Evolutionary conservation across 2,113 vertebrate species (phyloP), one percentile per base, ranked within the genome.

Genomic region (Phodopus roborovskii): DNA sequence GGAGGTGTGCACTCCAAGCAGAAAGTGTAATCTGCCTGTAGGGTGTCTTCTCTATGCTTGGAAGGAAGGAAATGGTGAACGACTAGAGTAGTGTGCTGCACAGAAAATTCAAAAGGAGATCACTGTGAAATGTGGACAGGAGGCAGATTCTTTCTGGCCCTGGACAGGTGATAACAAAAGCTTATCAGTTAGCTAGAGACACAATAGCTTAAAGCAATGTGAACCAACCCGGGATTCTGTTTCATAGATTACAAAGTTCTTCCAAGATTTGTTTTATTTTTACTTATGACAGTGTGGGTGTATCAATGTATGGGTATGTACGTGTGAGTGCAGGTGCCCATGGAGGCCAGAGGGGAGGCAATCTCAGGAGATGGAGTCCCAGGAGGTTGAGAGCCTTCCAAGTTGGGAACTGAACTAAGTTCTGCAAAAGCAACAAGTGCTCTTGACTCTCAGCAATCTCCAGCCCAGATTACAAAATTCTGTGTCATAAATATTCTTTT

Each of bases 401-500:
- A 53, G 50, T 13, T 60, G n/a, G 12, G 60, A 60, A 60, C 36
- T 74, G 71, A 82, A 26, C 53, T n/a, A 17, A 20, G 2, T 15
- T 82, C 36, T 60, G 22, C 22, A 82, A 28, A 82, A 26, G 22
- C 22, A 83, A 24, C 22, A 60, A 26, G 13, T 42, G 15, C 81
- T 62, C n/a, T 24, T 28, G 28, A 83, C 56, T 39, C 19, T 24
- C n/a, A 17, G 24, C 24, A 7, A 10, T 83, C 12, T 83, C 24
- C 30, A 42, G n/a, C 24, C 58, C 60, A 30, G 81, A 83, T 10
- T 30, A 16, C 24, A 19, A 62, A 30, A 33, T n/a, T 88, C 66
- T 88, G 78, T 74, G 45, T 90, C 33, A 78, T 48, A 5, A 78
- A 84, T 90, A 94, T 93, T 66, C 53, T 53, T 58, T 19, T 85